Evolutionary conservation across 1,140 invertebrate genomes (phyloP).

Genomic region (Eriocheir sinensis): DNA sequence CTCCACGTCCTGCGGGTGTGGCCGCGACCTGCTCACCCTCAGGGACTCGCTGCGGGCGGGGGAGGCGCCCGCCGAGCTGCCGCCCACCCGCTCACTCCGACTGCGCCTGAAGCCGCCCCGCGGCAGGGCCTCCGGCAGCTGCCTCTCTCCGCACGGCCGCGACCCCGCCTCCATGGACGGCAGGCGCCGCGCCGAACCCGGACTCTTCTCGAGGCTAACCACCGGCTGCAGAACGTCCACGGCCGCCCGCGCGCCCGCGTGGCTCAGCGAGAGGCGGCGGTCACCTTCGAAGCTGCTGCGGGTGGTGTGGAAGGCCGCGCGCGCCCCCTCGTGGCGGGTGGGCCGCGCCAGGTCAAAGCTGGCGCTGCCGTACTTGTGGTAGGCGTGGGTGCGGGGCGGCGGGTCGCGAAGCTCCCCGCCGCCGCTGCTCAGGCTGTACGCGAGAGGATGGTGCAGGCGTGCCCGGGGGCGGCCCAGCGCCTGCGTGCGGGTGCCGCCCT

Average conservation of each 20-base stretch:
- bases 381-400: constrained; percentile 66
- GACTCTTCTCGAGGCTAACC: constrained; percentile 56
- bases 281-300: constrained; percentile 74
- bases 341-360: constrained; percentile 71
- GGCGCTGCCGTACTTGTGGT: constrained; percentile 75
- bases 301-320: constrained; percentile 70
- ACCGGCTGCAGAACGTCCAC: constrained; percentile 32
- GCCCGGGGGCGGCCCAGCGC: constrained; percentile 53
- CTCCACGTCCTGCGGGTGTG: constrained; percentile 64
- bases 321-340: constrained; percentile 65
- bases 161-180: constrained; percentile 68
- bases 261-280: constrained; percentile 64
- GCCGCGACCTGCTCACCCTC: constrained; percentile 51
- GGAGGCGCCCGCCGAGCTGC: constrained; percentile 42
- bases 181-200: constrained; percentile 58
- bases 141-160: constrained; percentile 58
- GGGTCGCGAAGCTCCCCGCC: constrained; percentile 44
- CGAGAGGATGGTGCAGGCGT: neutral
- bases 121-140: constrained; percentile 43
- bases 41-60: constrained; percentile 73
- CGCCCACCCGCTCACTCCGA: constrained; percentile 65
- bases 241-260: constrained; percentile 31
- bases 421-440: constrained; percentile 56
- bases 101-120: constrained; percentile 67
- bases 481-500: constrained; percentile 75